Evolutionary conservation across 2,888 invertebrate species (phyloP).

Genomic region (Nymphalis polychloros): DNA sequence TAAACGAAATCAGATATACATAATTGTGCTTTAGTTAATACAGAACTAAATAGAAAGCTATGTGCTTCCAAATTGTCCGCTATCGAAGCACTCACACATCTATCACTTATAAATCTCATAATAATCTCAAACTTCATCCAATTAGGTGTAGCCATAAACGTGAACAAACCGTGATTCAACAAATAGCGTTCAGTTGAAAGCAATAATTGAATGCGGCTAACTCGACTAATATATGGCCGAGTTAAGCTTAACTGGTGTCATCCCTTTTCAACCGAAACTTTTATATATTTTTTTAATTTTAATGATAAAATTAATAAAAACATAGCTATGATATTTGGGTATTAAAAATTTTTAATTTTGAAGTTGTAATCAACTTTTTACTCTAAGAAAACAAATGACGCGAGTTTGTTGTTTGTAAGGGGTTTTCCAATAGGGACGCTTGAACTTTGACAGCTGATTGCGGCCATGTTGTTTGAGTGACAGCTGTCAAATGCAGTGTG

Average conservation of each 20-base stretch:
- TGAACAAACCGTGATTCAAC: slow-evolving; percentile 32
- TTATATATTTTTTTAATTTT: not conserved
- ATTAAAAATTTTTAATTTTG: no score
- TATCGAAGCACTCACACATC: not conserved
- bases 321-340: no score
- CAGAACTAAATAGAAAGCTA: not conserved
- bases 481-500: no score
- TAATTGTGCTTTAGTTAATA: no score
- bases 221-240: slow-evolving; percentile 34
- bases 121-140: slow-evolving; percentile 25
- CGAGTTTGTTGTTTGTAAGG: no score
- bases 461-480: no score
- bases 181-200: slow-evolving; percentile 32
- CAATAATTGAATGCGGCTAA: slow-evolving; percentile 40
- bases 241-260: slow-evolving; percentile 16
- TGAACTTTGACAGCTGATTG: no score
- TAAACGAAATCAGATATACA: no score
- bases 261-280: slow-evolving; percentile 15
- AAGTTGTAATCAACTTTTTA: no score
- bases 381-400: no score
- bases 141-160: slow-evolving; percentile 31
- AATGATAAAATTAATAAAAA: no score
- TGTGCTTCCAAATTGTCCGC: not conserved
- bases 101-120: slow-evolving; percentile 19
- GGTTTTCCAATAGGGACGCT: no score